Percentiles rank a stretch among this genome's conserved stretches.
These are phyloP conservation scores for Dolomedes plantarius DNA, from an alignment of 2,888 invertebrate species.

Conservation along the genomic window DNA sequence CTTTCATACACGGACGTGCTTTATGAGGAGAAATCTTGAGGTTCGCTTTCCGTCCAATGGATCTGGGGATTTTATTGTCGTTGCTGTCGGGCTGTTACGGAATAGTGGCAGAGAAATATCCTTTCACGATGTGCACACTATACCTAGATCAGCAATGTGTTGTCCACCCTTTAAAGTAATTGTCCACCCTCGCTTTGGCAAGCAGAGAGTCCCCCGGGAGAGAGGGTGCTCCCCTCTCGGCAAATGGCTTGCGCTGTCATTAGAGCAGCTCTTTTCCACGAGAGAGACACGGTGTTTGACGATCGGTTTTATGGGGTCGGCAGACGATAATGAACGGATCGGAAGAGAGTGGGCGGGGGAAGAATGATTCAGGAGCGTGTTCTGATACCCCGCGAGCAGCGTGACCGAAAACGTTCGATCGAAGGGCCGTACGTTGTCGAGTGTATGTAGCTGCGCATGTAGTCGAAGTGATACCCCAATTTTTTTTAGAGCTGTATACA, in stretches of 20 bases:
- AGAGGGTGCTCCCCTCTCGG: neutral
- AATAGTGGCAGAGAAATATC: too few relatives aligned
- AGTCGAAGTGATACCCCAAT: neutral
- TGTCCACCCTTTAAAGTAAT: neutral
- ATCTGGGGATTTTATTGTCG: too few relatives aligned
- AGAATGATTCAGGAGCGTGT: constrained; percentile 1
- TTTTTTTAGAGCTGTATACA: too few relatives aligned
- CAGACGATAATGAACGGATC: constrained; percentile 4
- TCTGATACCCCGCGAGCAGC: constrained; percentile 1
- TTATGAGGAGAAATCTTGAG: too few relatives aligned
- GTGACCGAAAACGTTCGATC: neutral
- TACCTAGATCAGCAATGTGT: too few relatives aligned
- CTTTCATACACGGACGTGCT: too few relatives aligned
- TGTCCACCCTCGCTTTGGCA: neutral
- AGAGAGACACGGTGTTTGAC: constrained; percentile 2
- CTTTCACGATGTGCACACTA: too few relatives aligned
- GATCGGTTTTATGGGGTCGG: constrained; percentile 1
- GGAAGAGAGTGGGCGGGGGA: neutral
- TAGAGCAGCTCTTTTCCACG: neutral
- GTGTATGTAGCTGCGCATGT: neutral
- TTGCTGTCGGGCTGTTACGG: too few relatives aligned
- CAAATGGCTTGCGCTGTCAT: constrained; percentile 4
- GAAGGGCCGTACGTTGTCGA: neutral
- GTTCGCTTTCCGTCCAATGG: too few relatives aligned
- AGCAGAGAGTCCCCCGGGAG: neutral